Percentiles rank a stretch among this genome's conserved stretches.
These are phyloP conservation scores for Lasioglossum lativentre DNA, from an alignment of 2,888 invertebrate species.

Conservation along the genomic window DNA sequence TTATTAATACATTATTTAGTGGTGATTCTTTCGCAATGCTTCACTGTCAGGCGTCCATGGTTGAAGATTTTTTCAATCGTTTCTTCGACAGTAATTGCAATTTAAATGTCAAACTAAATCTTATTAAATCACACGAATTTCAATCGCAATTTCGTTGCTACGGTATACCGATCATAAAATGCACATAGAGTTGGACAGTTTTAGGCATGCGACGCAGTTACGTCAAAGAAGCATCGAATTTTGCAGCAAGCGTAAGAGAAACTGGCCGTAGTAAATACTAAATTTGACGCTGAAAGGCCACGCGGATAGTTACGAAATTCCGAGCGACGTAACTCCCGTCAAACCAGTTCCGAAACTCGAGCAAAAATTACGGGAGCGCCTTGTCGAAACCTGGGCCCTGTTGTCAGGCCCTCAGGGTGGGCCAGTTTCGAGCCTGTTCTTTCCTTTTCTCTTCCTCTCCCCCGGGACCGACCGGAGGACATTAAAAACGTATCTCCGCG, in stretches of 20 bases:
- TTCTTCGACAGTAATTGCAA: no score
- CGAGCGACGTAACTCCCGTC: slow-evolving; percentile 5
- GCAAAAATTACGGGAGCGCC: slow-evolving; percentile 15
- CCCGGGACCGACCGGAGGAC: not conserved
- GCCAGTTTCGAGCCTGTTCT: not conserved
- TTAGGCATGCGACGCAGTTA: not conserved
- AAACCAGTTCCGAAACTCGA: slow-evolving; percentile 36
- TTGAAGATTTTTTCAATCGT: no score
- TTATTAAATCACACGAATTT: not conserved
- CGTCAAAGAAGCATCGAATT: not conserved
- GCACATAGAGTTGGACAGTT: not conserved
- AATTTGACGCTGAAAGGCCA: not conserved
- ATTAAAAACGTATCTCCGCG: not conserved
- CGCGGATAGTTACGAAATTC: slow-evolving; percentile 14
- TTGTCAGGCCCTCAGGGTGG: slow-evolving; percentile 1
- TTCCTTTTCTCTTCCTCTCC: slow-evolving; percentile 5
- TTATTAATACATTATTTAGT: not conserved
- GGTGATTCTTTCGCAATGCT: not conserved
- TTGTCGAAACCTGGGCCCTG: not conserved
- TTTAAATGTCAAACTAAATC: not conserved
- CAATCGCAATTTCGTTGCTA: not conserved
- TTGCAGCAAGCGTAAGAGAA: not conserved
- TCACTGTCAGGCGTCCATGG: no score
- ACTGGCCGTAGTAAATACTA: not conserved
- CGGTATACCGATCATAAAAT: not conserved